Evolutionary conservation across 2,888 invertebrate species (phyloP).

Genomic region (Drosophila mercatorum): DNA sequence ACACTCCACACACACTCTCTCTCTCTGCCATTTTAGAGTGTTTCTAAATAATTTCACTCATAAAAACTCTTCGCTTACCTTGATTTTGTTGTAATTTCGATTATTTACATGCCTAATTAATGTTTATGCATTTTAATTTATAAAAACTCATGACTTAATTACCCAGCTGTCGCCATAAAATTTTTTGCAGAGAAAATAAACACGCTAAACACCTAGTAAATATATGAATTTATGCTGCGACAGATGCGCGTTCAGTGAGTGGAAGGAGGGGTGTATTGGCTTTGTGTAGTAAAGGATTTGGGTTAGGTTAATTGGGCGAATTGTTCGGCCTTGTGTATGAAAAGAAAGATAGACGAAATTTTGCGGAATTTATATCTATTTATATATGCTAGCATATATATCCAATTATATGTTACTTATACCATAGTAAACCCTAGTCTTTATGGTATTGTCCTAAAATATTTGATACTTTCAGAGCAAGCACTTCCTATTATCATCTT

Average conservation of each 20-base stretch:
- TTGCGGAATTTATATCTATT: no score
- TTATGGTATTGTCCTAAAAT: no score
- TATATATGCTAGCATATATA: no score
- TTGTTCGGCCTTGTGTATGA: no score
- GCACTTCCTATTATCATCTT: no score
- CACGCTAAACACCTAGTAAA: slow-evolving; percentile 23
- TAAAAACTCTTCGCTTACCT: background rate
- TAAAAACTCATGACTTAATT: slow-evolving; percentile 55
- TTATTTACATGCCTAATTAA: slow-evolving; percentile 58
- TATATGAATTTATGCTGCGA: background rate
- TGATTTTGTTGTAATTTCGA: slow-evolving; percentile 19
- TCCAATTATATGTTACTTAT: no score
- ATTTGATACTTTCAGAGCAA: no score
- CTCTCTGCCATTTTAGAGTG: slow-evolving; percentile 5
- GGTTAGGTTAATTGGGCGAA: no score
- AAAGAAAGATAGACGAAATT: no score
- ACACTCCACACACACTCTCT: no score
- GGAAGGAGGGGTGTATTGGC: background rate
- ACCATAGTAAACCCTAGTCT: no score
- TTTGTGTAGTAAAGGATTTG: background rate
- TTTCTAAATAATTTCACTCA: slow-evolving; percentile 4
- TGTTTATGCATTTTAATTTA: slow-evolving; percentile 37
- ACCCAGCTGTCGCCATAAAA: slow-evolving; percentile 48
- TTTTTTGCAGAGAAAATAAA: background rate
- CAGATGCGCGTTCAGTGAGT: no score